Conservation (phyloP, 2,797 vertebrate genomes). For the Glyptemys insculpta region DNA sequence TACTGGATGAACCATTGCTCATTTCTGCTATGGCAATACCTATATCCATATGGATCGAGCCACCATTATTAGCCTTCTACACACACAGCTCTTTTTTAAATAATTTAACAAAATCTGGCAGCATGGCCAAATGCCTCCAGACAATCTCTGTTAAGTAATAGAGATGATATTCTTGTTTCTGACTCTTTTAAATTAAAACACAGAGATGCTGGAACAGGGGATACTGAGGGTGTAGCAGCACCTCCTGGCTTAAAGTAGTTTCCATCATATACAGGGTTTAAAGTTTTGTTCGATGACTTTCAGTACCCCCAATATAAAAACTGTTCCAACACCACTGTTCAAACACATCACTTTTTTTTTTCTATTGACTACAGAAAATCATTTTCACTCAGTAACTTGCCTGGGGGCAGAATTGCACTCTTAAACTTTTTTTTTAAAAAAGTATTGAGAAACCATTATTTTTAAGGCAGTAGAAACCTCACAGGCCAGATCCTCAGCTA, state of each 20-base stretch:
- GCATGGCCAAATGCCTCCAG: background rate
- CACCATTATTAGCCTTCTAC: background rate
- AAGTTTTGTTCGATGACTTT: background rate
- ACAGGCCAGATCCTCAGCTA: slow-evolving; percentile 28
- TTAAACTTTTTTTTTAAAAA: background rate
- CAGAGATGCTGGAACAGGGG: background rate
- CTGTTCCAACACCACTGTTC: too few relatives aligned
- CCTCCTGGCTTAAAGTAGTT: too few relatives aligned
- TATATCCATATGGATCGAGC: background rate
- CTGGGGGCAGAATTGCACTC: slow-evolving; percentile 46
- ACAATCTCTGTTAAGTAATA: background rate
- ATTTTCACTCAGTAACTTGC: slow-evolving; percentile 57
- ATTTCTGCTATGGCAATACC: background rate
- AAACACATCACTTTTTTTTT: slow-evolving; percentile 10
- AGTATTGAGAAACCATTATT: slow-evolving; percentile 42
- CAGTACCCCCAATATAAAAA: background rate
- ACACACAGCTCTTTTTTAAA: background rate
- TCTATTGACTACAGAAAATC: background rate
- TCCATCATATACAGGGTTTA: background rate
- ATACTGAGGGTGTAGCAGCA: background rate
- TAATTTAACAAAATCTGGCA: slow-evolving; percentile 19
- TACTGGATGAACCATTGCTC: background rate
- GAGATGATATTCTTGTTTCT: slow-evolving; percentile 19
- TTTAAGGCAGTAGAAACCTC: slow-evolving; percentile 57
- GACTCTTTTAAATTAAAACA: background rate